A percentile compares a stretch with the other conserved stretches of the same genome.
Conservation (phyloP, 2,797 vertebrate genomes). For the Pelochelys cantorii region DNA sequence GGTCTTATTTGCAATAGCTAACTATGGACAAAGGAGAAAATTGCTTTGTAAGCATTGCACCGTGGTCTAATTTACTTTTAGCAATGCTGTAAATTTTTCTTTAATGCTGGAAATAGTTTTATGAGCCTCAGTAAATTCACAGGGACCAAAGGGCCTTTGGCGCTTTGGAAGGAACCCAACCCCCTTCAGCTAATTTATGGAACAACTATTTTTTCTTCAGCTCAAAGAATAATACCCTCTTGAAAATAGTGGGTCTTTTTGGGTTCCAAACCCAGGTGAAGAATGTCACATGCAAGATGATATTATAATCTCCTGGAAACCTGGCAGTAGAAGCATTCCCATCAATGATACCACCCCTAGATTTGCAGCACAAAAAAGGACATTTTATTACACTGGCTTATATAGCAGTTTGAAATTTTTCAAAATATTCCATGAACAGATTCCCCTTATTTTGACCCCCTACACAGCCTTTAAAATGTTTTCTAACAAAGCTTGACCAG, state of each 20-base stretch:
- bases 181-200: background rate
- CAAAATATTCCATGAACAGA: constrained; percentile 19
- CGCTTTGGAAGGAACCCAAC: constrained; percentile 11
- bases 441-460: background rate
- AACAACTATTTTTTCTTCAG: background rate
- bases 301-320: background rate
- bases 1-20: constrained; percentile 24
- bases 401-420: constrained; percentile 15
- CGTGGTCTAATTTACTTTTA: background rate
- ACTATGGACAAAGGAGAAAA: constrained; percentile 13
- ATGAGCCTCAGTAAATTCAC: constrained; percentile 1
- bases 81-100: constrained; percentile 5
- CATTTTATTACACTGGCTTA: background rate
- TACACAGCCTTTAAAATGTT: constrained; percentile 9
- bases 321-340: background rate
- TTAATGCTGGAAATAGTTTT: background rate
- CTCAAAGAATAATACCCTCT: constrained; percentile 1
- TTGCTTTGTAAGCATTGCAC: background rate
- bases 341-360: constrained; percentile 19
- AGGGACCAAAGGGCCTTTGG: background rate
- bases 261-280: background rate
- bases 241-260: constrained; percentile 25
- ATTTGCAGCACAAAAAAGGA: constrained; percentile 7
- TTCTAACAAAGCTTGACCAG: constrained; percentile 3
- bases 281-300: background rate